These are phyloP conservation scores for Andricus curvator DNA, from an alignment of 2,888 invertebrate genomes.

Conservation along the genomic window DNA sequence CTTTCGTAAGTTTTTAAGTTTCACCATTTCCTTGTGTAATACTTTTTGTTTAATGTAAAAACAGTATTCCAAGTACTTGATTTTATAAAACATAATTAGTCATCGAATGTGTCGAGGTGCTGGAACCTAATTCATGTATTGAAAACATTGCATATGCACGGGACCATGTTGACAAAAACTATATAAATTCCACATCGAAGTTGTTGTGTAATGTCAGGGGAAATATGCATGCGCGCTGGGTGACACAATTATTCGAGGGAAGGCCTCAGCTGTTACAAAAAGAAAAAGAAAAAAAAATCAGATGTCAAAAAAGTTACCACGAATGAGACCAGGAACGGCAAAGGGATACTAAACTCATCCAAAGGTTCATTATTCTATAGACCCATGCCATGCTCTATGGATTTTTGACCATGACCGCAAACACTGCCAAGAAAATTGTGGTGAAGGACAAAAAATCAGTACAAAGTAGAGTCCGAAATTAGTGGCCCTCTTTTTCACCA, in stretches of 20 bases:
- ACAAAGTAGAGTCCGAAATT: neutral
- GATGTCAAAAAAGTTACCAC: neutral
- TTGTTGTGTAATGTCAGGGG: neutral
- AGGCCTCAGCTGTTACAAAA: neutral
- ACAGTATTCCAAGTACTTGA: neutral
- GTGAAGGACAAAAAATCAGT: neutral
- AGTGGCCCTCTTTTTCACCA: too few species aligned
- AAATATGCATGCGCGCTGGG: neutral
- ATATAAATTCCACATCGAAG: neutral
- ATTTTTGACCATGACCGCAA: neutral
- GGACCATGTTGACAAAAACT: neutral
- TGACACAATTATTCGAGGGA: conserved; percentile 3
- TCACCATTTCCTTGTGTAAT: neutral
- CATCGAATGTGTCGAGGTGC: neutral
- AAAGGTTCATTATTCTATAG: neutral
- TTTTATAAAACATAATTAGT: neutral
- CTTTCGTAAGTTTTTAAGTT: neutral
- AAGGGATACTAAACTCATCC: neutral
- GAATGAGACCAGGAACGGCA: neutral
- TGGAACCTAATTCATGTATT: neutral
- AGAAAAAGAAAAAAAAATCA: neutral
- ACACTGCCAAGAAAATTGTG: neutral
- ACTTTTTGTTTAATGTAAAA: neutral
- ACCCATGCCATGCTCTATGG: neutral
- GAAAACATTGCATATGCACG: neutral